Evolutionary conservation across 2,888 invertebrate genomes (phyloP).

Genomic region (Geotrupes spiniger): DNA sequence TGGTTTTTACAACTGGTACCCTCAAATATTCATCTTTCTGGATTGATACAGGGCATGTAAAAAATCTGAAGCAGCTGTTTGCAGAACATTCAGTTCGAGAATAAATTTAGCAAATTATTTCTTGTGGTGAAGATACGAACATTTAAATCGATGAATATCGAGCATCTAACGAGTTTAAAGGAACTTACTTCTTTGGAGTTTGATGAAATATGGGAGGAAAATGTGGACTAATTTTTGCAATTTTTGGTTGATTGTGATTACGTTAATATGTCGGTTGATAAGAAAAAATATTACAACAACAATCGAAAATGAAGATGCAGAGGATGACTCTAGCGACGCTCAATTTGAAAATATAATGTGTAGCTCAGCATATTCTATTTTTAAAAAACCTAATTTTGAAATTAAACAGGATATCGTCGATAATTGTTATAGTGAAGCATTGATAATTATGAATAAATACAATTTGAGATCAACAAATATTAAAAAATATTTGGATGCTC

Average conservation of each 20-base stretch:
- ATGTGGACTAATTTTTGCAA: constrained; percentile 15
- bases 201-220: constrained; percentile 12
- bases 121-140: constrained; percentile 12
- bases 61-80: constrained; percentile 6
- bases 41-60: too few species aligned
- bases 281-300: constrained; percentile 20
- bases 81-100: constrained; percentile 14
- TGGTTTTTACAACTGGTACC: not conserved
- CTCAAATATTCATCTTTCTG: too few species aligned
- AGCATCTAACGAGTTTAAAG: constrained; percentile 11
- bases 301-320: constrained; percentile 4
- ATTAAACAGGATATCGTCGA: too few species aligned
- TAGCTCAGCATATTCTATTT: constrained; percentile 7
- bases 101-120: constrained; percentile 10
- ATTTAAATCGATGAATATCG: constrained; percentile 5
- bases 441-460: too few species aligned
- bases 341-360: too few species aligned
- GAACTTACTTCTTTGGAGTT: constrained; percentile 11
- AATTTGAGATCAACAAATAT: too few species aligned
- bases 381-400: constrained; percentile 13
- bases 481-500: too few species aligned
- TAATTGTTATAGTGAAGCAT: too few species aligned
- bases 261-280: constrained; percentile 23
- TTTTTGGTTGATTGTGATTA: constrained; percentile 24
- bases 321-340: not conserved